Evolutionary conservation across 2,113 vertebrate genomes (phyloP), one percentile per base, ranked within the genome.

Genomic region (Microcebus murinus): DNA sequence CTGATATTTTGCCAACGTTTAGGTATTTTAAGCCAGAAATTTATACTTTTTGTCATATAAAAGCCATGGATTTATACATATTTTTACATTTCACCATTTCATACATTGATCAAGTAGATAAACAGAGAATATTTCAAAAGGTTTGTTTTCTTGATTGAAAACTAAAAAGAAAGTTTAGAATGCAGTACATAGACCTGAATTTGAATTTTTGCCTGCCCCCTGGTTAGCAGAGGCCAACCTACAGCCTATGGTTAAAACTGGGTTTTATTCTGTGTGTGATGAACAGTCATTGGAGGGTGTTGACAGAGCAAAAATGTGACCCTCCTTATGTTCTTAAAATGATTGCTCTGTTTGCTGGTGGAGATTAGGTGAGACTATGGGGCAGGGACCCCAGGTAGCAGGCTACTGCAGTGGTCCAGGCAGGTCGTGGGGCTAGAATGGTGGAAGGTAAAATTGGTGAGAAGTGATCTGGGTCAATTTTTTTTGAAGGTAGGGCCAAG

Each of bases 141-240:
- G 17, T 65, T 95, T 88, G 79, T 94, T 80, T 48, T 91, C 23
- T 84, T 77, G 8, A 34, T 81, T 68, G 84, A 57, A 55, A 96
- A 55, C 9, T 81, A 8, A 63, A 91, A 42, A 39, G 52, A n/a
- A 45, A 29, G 12, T 63, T 87, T 84, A 65, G 29, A 74, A 55
- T 27, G 15, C 5, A 29, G 27, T 87, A 5, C 14, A 12, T 77
- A 67, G 18, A 42, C 17, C 7, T 67, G 76, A 79, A 25, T 57
- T 68, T 79, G n/a, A 83, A 73, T 36, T 83, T 63, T 93, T 67
- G 17, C 11, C 25, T 87, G 21, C 20, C 29, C 31, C 12, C 29
- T 93, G 20, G 42, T 61, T 63, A 34, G 34, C 8, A 63, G 27
- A 61, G 29, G 15, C 12, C 29, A 1, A n/a, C 48, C 13, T 79